Percentiles rank a stretch among this genome's conserved stretches.
Conservation (phyloP, 2,888 invertebrate genomes). For the Brachynemurus nebulosus region DNA sequence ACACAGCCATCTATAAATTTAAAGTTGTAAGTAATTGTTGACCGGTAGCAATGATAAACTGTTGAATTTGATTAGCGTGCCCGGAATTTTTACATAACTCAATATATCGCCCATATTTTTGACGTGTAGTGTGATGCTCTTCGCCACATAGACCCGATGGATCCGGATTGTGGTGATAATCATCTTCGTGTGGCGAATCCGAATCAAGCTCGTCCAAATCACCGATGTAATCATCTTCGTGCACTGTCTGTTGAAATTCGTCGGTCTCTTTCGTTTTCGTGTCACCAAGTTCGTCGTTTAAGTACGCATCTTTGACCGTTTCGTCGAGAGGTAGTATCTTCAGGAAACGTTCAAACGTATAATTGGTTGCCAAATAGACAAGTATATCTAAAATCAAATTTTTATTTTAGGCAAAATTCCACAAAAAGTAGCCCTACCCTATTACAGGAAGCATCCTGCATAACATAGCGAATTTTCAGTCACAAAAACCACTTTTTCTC, state of each 20-base stretch:
- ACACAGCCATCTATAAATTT: conserved; percentile 28
- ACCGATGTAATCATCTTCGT: not conserved
- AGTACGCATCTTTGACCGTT: conserved; percentile 7
- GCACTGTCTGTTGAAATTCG: not conserved
- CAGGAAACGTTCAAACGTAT: conserved; percentile 31
- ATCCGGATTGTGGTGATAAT: not conserved
- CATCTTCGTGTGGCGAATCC: conserved; percentile 1
- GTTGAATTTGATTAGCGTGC: conserved; percentile 44
- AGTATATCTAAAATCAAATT: conserved; percentile 29
- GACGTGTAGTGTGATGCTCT: conserved; percentile 25
- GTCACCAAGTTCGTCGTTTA: not conserved
- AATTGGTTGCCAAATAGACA: conserved; percentile 31
- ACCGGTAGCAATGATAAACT: conserved; percentile 44
- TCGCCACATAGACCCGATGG: not conserved
- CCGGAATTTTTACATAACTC: conserved; percentile 39
- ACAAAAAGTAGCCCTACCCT: too few relatives aligned
- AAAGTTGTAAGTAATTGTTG: conserved; percentile 36
- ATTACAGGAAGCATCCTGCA: too few relatives aligned
- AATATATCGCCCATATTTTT: conserved; percentile 33
- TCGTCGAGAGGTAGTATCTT: conserved; percentile 31
- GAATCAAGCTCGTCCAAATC: conserved; percentile 1
- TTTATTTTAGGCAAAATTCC: not conserved
- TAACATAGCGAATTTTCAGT: too few relatives aligned
- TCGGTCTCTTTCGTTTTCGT: conserved; percentile 2
- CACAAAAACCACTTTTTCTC: too few relatives aligned